phyloP scores from a whole-genome alignment of 2,113 vertebrate genomes.

The Corapipo altera region DNA sequence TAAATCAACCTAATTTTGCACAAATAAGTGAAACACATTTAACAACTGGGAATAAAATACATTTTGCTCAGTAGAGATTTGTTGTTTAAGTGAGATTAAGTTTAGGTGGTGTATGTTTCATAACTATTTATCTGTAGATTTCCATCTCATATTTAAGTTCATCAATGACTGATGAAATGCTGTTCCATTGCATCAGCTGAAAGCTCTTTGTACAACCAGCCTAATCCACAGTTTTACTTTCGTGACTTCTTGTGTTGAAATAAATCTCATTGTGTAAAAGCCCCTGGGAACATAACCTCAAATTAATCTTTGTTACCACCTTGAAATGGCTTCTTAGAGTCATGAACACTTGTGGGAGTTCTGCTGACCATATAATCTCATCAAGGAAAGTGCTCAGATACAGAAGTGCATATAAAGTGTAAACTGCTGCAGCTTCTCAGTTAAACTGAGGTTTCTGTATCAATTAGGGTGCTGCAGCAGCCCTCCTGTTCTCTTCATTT shows the following conservation, averaged over 20 bases:
- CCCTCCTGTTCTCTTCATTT: neutral
- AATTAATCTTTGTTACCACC: neutral
- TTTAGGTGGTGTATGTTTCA: neutral
- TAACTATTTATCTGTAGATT: slow-evolving; percentile 5
- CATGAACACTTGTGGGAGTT: neutral
- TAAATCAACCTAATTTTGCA: slow-evolving; percentile 5
- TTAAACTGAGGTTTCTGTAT: neutral
- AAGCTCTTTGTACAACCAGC: neutral
- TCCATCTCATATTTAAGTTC: neutral
- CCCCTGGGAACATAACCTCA: neutral
- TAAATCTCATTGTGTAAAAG: slow-evolving; percentile 34
- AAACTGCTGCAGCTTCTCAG: neutral
- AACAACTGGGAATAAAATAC: neutral
- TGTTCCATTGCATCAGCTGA: slow-evolving; percentile 41
- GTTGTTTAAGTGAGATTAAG: neutral
- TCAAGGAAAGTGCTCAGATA: neutral
- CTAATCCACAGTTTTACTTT: slow-evolving; percentile 8
- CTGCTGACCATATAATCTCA: neutral
- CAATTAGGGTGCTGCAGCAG: neutral
- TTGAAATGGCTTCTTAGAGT: neutral
- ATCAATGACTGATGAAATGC: slow-evolving; percentile 27
- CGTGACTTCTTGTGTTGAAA: neutral
- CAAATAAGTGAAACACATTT: neutral
- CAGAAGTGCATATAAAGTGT: neutral
- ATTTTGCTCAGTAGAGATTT: neutral